Percentiles rank a stretch among this genome's conserved stretches.
Evolutionary conservation across 1,140 invertebrate genomes (phyloP).

Genomic region (Pseudobourletiella spinata): DNA sequence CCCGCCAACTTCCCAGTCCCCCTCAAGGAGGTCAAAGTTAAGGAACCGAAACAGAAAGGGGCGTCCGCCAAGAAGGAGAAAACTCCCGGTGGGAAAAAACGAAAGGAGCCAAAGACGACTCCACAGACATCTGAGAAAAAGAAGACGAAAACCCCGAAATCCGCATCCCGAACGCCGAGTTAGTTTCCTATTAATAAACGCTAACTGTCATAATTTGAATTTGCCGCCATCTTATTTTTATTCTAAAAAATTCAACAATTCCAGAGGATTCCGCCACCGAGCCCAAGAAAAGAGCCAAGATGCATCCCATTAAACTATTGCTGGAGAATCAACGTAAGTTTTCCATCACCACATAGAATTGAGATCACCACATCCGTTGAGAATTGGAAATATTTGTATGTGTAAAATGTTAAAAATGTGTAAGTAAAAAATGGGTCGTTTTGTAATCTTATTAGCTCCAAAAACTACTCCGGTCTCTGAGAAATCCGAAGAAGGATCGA

Average conservation of each 20-base stretch:
- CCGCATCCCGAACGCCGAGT: neutral
- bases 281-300: neutral
- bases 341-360: neutral
- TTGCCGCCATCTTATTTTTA: too few species aligned
- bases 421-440: neutral
- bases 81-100: neutral
- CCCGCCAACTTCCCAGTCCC: neutral
- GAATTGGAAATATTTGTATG: neutral
- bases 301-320: neutral
- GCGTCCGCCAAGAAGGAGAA: constrained; percentile 10
- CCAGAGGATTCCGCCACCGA: neutral
- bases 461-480: neutral
- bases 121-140: too few species aligned
- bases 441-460: too few species aligned
- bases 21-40: constrained; percentile 8
- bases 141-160: neutral
- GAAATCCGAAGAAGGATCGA: neutral
- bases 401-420: neutral
- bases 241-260: too few species aligned
- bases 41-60: neutral
- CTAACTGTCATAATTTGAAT: neutral
- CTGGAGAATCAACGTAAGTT: neutral
- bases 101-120: neutral
- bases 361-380: too few species aligned
- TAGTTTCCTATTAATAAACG: neutral